phyloP scores from a whole-genome alignment of 53 echinoderm and acorn worm species.

The Stichopus horrens region DNA sequence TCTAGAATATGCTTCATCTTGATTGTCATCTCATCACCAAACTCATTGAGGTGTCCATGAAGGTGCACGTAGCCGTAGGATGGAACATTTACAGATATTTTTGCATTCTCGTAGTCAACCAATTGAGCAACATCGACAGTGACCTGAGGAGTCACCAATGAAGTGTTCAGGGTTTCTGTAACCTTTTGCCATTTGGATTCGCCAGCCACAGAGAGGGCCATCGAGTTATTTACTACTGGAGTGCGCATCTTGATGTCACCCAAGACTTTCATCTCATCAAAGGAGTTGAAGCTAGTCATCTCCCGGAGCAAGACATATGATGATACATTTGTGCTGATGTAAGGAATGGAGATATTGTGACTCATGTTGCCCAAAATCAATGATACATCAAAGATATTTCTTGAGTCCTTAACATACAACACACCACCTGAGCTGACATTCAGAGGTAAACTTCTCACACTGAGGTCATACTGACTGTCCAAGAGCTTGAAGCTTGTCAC shows the following conservation, averaged over 20 bases:
- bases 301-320: constrained; percentile 30
- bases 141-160: constrained; percentile 47
- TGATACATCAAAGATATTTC: constrained; percentile 66
- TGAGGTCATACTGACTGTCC: constrained; percentile 1
- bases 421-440: constrained; percentile 56
- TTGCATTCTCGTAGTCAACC: constrained; percentile 53
- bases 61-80: constrained; percentile 50
- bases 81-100: constrained; percentile 52
- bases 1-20: constrained; percentile 55
- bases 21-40: constrained; percentile 55
- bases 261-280: constrained; percentile 40
- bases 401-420: constrained; percentile 59
- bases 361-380: constrained; percentile 40
- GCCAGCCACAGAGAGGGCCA: constrained; percentile 24
- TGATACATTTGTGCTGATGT: constrained; percentile 11
- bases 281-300: constrained; percentile 43
- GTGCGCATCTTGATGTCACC: constrained; percentile 63
- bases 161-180: constrained; percentile 39
- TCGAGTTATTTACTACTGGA: constrained; percentile 43
- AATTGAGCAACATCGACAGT: constrained; percentile 48
- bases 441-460: constrained; percentile 24
- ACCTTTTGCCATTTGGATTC: constrained; percentile 36
- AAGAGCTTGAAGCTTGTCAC: constrained; percentile 58
- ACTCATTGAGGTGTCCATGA: constrained; percentile 58
- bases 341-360: constrained; percentile 43